phyloP scores from a whole-genome alignment of 1,140 invertebrate species.

The Lamellibrachia luymesi region DNA sequence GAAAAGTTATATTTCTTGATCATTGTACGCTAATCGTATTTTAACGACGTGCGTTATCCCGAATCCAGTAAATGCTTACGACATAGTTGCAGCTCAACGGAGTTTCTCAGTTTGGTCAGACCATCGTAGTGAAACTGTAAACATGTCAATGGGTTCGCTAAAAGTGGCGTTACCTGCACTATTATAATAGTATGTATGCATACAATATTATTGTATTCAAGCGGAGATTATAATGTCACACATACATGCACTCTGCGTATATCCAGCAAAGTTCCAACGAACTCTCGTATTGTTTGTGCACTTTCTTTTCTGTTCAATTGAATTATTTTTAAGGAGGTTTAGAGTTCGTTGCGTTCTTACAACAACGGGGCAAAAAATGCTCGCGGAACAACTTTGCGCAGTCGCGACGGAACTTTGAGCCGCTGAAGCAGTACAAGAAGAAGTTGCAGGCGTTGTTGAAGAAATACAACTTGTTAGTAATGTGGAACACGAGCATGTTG shows the following conservation, averaged over 20 bases:
- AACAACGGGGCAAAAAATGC: neutral
- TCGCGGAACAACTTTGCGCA: neutral
- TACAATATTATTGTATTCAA: neutral
- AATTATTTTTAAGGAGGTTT: neutral
- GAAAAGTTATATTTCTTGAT: no score
- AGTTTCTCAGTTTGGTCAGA: no score
- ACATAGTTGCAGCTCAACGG: no score
- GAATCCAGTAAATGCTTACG: no score
- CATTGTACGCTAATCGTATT: no score
- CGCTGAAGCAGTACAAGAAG: constrained; percentile 11
- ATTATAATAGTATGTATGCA: neutral
- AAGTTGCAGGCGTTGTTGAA: constrained; percentile 19
- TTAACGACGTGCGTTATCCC: no score
- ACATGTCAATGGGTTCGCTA: neutral
- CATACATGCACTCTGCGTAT: neutral
- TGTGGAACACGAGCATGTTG: neutral
- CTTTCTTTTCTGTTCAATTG: neutral
- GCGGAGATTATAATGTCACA: neutral
- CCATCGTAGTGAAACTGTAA: no score
- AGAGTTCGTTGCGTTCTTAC: neutral
- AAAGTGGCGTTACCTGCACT: neutral
- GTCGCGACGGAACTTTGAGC: constrained; percentile 8
- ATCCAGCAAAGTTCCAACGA: neutral
- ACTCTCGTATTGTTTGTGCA: neutral
- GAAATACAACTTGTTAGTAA: constrained; percentile 11